These are phyloP conservation scores for Pherbina coryleti DNA, from an alignment of 2,888 invertebrate genomes.

Conservation along the genomic window DNA sequence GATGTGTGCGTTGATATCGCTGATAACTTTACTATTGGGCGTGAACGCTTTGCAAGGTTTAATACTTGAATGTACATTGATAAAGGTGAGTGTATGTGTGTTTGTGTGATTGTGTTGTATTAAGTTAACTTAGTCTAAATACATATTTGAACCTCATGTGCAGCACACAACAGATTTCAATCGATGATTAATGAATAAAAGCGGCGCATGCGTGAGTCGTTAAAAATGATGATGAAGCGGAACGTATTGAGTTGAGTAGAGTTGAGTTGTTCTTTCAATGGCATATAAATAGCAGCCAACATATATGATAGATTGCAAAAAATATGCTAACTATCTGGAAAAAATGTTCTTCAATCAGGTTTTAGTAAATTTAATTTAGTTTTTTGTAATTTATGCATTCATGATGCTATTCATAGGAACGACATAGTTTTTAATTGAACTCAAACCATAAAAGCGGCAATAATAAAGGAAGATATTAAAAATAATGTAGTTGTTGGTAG, in stretches of 20 bases:
- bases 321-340: background rate
- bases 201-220: constrained; percentile 23
- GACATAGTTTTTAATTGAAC: background rate
- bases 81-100: background rate
- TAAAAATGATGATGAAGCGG: constrained; percentile 14
- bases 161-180: constrained; percentile 14
- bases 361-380: constrained; percentile 11
- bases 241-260: constrained; percentile 15
- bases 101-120: constrained; percentile 13
- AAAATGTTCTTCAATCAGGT: background rate
- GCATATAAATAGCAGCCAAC: background rate
- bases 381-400: background rate
- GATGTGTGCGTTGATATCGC: constrained; percentile 49
- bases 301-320: background rate
- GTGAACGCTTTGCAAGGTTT: constrained; percentile 44
- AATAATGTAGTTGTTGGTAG: background rate
- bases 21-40: constrained; percentile 46
- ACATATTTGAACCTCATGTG: constrained; percentile 5
- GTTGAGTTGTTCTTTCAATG: background rate
- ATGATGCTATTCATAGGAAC: background rate
- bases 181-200: constrained; percentile 33
- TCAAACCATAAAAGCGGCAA: background rate
- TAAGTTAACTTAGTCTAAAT: constrained; percentile 6
- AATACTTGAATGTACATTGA: background rate
- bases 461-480: background rate